phyloP scores from a whole-genome alignment of 1,140 invertebrate genomes.

The Caligus rogercresseyi region DNA sequence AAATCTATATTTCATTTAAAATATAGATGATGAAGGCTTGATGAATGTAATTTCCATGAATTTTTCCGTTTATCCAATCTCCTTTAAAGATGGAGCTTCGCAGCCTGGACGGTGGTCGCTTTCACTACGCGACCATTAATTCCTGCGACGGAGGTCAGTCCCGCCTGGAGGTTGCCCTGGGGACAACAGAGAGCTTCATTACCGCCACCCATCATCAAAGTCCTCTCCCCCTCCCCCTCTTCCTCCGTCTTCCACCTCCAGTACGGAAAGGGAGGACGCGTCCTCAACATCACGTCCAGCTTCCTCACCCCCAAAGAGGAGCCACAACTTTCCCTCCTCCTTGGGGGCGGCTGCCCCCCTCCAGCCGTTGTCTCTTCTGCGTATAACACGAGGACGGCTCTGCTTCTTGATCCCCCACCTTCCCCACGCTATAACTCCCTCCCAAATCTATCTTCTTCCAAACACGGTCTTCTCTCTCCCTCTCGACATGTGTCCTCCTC shows the following conservation, averaged over 20 bases:
- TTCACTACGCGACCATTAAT: constrained; percentile 8
- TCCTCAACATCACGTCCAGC: constrained; percentile 4
- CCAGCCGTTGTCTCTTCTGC: neutral
- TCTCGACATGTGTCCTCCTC: neutral
- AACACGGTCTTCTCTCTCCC: neutral
- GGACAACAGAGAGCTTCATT: constrained; percentile 1
- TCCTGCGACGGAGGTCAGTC: constrained; percentile 11
- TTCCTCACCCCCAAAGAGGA: neutral
- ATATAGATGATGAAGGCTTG: no score
- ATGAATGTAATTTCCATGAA: no score
- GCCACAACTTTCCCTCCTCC: neutral
- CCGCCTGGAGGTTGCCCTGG: constrained; percentile 4
- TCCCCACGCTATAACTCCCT: constrained; percentile 6
- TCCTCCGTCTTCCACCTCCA: constrained; percentile 1
- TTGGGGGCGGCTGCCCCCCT: neutral
- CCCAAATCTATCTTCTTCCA: constrained; percentile 1
- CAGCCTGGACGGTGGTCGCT: neutral
- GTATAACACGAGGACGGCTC: neutral
- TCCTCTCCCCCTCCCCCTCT: neutral
- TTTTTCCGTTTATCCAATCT: no score
- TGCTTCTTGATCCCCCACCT: neutral
- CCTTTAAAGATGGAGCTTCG: neutral
- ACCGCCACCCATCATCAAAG: neutral
- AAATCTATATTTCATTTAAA: no score
- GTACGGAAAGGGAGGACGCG: constrained; percentile 5